These are phyloP conservation scores for Synchiropus splendidus DNA, from an alignment of 2,113 vertebrate genomes.

Conservation along the genomic window DNA sequence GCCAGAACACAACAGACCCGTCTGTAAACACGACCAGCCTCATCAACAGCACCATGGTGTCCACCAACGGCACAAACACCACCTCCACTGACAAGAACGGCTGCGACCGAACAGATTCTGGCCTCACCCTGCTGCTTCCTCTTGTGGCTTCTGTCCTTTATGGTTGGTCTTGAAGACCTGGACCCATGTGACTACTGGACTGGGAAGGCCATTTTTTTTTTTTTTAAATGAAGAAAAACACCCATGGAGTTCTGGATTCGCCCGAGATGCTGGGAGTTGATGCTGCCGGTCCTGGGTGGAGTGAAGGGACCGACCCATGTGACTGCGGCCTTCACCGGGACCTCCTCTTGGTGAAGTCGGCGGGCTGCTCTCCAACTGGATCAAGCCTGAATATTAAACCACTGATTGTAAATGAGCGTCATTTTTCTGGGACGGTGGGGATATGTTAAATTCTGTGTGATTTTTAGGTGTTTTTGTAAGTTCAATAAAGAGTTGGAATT, in stretches of 20 bases:
- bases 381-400: too few species aligned
- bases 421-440: too few species aligned
- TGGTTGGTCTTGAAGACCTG: conserved; percentile 6
- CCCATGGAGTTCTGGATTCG: neutral
- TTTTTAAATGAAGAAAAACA: neutral
- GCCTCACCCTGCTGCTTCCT: conserved; percentile 23
- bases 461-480: too few species aligned
- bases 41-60: neutral
- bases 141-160: conserved; percentile 18
- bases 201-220: conserved; percentile 1
- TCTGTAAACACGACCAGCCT: neutral
- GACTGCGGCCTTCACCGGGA: too few species aligned
- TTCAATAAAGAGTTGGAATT: too few species aligned
- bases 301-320: neutral
- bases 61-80: accelerated
- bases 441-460: too few species aligned
- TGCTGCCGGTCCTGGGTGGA: neutral
- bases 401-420: too few species aligned
- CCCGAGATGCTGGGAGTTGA: neutral
- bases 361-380: too few species aligned
- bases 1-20: accelerated
- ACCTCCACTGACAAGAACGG: neutral
- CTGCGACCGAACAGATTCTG: neutral
- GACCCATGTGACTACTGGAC: neutral
- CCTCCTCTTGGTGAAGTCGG: too few species aligned